These are phyloP conservation scores for Scaptomyza polygonia DNA, from an alignment of 2,888 invertebrate genomes.

Conservation along the genomic window DNA sequence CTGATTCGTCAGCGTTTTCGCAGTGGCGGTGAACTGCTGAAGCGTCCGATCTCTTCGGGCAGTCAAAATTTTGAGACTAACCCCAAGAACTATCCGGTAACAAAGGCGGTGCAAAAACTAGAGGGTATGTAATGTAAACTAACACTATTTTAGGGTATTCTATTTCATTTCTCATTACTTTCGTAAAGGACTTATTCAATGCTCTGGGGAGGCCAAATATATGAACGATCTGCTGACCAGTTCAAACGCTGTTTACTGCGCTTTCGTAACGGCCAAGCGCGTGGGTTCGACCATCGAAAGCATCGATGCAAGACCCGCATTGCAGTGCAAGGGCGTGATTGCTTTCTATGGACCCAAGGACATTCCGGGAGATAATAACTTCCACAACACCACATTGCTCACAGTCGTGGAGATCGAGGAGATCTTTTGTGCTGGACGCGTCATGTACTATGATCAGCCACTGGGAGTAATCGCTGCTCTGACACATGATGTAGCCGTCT, in stretches of 20 bases:
- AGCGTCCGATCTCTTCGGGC: slow-evolving; percentile 88
- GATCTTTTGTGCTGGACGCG: slow-evolving; percentile 74
- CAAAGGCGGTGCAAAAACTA: slow-evolving; percentile 90
- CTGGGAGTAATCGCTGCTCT: slow-evolving; percentile 90
- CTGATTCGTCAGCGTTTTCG: slow-evolving; percentile 57
- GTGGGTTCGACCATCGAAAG: slow-evolving; percentile 85
- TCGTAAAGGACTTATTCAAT: slow-evolving; percentile 84
- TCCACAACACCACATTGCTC: slow-evolving; percentile 85
- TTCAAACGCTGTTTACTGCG: slow-evolving; percentile 86
- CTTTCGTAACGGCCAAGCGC: slow-evolving; percentile 86
- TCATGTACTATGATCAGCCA: slow-evolving; percentile 89
- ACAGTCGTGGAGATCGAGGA: slow-evolving; percentile 78
- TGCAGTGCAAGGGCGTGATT: slow-evolving; percentile 86
- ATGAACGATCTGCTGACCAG: slow-evolving; percentile 89
- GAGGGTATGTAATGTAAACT: slow-evolving; percentile 86
- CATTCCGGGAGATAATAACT: slow-evolving; percentile 85
- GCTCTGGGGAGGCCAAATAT: slow-evolving; percentile 91
- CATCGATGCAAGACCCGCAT: slow-evolving; percentile 85
- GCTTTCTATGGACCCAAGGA: slow-evolving; percentile 87
- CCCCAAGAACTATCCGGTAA: slow-evolving; percentile 89
- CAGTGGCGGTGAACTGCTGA: slow-evolving; percentile 85
- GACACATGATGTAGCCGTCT: slow-evolving; percentile 86
- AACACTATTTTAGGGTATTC: accelerated
- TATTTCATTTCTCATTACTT: background rate
- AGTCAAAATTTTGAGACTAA: slow-evolving; percentile 89